Percentiles rank a stretch among this genome's conserved stretches.
These are phyloP conservation scores for Eugnorisma glareosa DNA, from an alignment of 2,888 invertebrate species.

Conservation along the genomic window DNA sequence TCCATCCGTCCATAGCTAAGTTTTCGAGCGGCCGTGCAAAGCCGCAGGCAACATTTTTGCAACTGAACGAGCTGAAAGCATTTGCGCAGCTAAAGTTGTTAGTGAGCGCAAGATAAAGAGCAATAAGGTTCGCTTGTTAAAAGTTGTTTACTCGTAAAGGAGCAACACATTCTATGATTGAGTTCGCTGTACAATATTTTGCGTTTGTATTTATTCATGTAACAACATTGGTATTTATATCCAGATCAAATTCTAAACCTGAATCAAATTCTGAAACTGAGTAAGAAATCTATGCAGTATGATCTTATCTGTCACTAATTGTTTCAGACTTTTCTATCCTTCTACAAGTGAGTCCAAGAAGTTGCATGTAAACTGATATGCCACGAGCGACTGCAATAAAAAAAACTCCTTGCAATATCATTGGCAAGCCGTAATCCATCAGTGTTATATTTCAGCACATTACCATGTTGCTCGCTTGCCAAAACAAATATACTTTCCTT, in stretches of 20 bases:
- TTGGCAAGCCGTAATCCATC: conserved; percentile 57
- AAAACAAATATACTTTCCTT: conserved; percentile 73
- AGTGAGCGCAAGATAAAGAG: conserved; percentile 33
- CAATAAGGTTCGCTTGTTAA: conserved; percentile 48
- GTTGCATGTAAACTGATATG: conserved; percentile 38
- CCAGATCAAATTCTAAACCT: neutral
- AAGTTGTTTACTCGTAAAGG: conserved; percentile 17
- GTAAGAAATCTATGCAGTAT: neutral
- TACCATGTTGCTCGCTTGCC: conserved; percentile 70
- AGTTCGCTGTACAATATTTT: neutral
- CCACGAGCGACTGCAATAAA: conserved; percentile 31
- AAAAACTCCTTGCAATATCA: conserved; percentile 57
- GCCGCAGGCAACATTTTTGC: conserved; percentile 53
- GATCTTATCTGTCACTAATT: conserved; percentile 1
- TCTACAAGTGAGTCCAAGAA: conserved; percentile 6
- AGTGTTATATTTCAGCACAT: conserved; percentile 73
- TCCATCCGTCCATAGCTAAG: conserved; percentile 42
- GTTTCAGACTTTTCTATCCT: conserved; percentile 4
- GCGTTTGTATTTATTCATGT: neutral
- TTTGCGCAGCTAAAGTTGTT: conserved; percentile 56
- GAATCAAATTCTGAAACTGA: too few species aligned
- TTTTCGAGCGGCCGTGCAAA: conserved; percentile 28
- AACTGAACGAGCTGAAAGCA: conserved; percentile 57
- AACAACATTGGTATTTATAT: neutral
- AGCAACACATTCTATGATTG: conserved; percentile 3